Base-by-base conservation (phyloP, 2,888 invertebrate genomes). In the Lampropteryx suffumata region DNA sequence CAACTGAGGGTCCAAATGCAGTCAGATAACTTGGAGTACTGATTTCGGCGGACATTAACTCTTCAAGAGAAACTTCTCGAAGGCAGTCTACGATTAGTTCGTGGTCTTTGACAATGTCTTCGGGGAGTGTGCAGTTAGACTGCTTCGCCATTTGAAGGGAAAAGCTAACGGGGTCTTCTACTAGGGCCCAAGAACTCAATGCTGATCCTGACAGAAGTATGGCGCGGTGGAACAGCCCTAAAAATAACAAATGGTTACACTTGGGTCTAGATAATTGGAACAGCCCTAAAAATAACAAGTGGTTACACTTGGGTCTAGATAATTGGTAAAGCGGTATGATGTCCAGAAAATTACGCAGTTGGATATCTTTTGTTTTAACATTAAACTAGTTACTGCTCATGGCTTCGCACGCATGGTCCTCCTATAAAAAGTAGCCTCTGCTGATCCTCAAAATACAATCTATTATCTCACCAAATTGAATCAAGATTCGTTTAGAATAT, bases 1-100 rank as follows among this genome's bases (percentile, higher is more conserved):
- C 98, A 33, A 98, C 96, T 67, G 97, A 97, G 0, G 98, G 98
- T 0, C 98, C 98, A 70, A 98, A 98, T 0, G 96, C 94, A 57
- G 95, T 96, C 39, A 97, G 84, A 75, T 96, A 96, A 45, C 95
- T 95, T 0, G 96, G 96, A 3, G 96, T 94, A 56, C 92, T 92
- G 41, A 95, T 94, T 71, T 95, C 96, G 0, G 95, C 94, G 4
- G 92, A 91, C 87, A 96, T 93, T 3, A 97, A 89, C 61, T 95
- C 94, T 35, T 94, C 93, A 6, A 97, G 82, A 1, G 94, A 92
- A 0, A 94, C 93, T 70, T 96, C 95, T 57, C 96, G 90, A 11
- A 97, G 91, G 69, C 97, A 97, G 74, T 97, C 96, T 11, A 96
- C 96, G 57, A 97, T 95, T 51, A 94, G 91, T 78, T 96, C 96